These are phyloP conservation scores for Solenodon paradoxus DNA, from an alignment of 2,113 vertebrate genomes.

Conservation along the genomic window DNA sequence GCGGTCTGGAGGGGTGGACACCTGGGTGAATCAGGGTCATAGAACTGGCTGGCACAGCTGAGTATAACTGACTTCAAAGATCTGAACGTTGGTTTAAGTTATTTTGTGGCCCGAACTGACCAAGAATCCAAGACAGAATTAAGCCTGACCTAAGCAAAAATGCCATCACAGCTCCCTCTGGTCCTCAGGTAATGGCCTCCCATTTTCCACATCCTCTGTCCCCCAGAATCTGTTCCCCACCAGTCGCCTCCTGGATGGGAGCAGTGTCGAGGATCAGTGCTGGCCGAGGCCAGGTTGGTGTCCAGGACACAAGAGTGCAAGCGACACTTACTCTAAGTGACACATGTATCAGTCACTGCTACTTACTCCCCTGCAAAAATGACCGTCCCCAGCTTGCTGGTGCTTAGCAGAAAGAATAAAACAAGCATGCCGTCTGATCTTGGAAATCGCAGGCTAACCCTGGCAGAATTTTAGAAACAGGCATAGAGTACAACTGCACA, in stretches of 20 bases:
- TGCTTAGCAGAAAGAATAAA: neutral
- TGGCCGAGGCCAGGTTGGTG: neutral
- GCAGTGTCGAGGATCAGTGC: too few relatives aligned
- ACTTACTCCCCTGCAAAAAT: neutral
- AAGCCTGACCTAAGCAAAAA: neutral
- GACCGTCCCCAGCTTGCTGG: fast-evolving
- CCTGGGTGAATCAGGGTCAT: fast-evolving
- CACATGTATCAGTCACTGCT: fast-evolving
- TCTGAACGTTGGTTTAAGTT: neutral
- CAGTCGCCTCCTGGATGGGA: neutral
- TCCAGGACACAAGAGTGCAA: too few relatives aligned
- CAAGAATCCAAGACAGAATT: neutral
- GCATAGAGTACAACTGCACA: neutral
- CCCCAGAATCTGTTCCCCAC: neutral
- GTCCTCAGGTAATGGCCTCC: neutral
- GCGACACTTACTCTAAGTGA: neutral
- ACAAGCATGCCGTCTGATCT: fast-evolving
- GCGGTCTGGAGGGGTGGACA: fast-evolving
- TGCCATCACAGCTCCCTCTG: neutral
- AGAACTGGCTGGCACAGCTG: neutral
- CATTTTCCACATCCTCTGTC: neutral
- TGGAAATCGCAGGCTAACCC: neutral
- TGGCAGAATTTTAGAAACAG: neutral
- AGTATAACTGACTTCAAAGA: neutral
- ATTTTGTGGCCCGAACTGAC: neutral